phyloP scores from a whole-genome alignment of 2,113 vertebrate genomes.

The Myodes glareolus region DNA sequence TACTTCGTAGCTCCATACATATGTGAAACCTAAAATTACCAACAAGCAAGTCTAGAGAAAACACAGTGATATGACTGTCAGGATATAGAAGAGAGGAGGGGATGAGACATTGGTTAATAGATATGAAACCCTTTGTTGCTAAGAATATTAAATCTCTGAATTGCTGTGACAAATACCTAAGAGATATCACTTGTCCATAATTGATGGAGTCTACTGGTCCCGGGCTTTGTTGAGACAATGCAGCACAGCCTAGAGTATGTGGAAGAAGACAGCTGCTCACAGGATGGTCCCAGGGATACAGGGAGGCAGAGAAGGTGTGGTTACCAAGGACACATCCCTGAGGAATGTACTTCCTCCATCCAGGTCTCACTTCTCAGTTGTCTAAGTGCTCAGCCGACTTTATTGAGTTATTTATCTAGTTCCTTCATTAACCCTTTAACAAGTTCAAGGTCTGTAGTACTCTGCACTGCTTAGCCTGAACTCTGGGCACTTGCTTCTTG shows the following conservation, averaged over 20 bases:
- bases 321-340: too few relatives aligned
- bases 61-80: too few relatives aligned
- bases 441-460: neutral
- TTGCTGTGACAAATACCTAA: neutral
- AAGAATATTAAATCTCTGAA: neutral
- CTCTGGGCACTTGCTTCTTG: neutral
- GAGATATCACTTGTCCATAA: too few relatives aligned
- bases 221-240: neutral
- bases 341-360: neutral
- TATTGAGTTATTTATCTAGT: neutral
- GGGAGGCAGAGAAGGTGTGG: neutral
- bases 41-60: neutral
- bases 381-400: neutral
- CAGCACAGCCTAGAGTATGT: neutral
- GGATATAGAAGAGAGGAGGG: neutral
- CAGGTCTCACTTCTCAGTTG: neutral
- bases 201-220: neutral
- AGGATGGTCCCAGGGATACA: neutral
- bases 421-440: neutral
- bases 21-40: neutral
- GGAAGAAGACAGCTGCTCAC: neutral
- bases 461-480: neutral
- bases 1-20: neutral
- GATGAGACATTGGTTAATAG: neutral
- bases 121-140: too few relatives aligned